Conservation (phyloP, 2,797 vertebrate genomes). For the Danio tinwini region DNA sequence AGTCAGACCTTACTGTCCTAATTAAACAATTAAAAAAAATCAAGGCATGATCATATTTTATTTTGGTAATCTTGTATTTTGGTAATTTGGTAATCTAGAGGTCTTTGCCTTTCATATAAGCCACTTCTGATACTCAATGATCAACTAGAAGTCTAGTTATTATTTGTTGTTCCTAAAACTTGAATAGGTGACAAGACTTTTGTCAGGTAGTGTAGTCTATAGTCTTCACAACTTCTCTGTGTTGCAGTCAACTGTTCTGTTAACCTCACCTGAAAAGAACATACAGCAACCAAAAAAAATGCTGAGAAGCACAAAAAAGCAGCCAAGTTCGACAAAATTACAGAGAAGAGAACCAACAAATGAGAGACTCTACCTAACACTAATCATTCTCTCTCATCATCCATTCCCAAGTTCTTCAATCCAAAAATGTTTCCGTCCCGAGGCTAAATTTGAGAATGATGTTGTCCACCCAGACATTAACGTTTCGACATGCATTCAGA, state of each 20-base stretch:
- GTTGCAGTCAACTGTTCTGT: not conserved
- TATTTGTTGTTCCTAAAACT: no score
- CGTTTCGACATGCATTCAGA: slow-evolving; percentile 1
- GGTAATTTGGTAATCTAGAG: no score
- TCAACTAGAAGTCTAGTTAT: no score
- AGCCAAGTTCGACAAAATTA: slow-evolving; percentile 40
- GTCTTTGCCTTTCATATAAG: no score
- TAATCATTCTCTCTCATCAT: slow-evolving; percentile 34
- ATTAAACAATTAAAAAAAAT: no score
- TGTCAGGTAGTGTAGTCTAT: no score
- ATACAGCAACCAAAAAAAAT: not conserved
- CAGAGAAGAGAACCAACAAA: slow-evolving; percentile 36
- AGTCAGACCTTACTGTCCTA: no score
- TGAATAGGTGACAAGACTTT: no score
- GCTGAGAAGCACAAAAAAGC: not conserved
- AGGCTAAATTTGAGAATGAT: slow-evolving; percentile 24
- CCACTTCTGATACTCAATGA: no score
- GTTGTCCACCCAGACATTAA: slow-evolving; percentile 20
- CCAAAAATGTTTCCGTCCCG: not conserved
- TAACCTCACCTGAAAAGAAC: slow-evolving; percentile 22
- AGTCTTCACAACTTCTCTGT: no score
- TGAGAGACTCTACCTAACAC: slow-evolving; percentile 28
- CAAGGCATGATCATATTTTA: no score
- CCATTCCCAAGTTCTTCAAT: slow-evolving; percentile 15
- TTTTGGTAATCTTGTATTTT: no score